phyloP scores from a whole-genome alignment of 1,140 invertebrate species.

The Gonatopus flavifemur region DNA sequence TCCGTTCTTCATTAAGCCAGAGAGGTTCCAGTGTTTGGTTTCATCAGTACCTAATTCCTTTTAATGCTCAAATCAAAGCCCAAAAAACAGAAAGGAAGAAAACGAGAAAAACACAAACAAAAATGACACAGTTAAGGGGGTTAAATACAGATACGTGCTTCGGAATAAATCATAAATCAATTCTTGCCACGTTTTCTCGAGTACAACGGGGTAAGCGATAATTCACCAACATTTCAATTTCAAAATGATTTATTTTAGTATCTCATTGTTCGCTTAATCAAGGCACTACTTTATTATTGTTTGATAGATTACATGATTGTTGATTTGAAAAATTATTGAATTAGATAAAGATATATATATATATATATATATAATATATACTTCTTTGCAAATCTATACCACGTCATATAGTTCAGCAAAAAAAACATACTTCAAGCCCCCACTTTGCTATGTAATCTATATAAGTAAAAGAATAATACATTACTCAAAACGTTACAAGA shows the following conservation, averaged over 20 bases:
- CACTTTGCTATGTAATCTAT: slow-evolving; percentile 1
- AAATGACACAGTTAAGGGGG: slow-evolving; percentile 32
- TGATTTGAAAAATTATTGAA: too few species aligned
- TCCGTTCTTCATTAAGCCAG: slow-evolving; percentile 29
- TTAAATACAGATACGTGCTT: slow-evolving; percentile 44
- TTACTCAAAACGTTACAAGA: not conserved
- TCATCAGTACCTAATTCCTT: slow-evolving; percentile 37
- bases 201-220: too few species aligned
- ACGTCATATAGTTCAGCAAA: slow-evolving; percentile 34
- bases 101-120: slow-evolving; percentile 42
- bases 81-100: slow-evolving; percentile 29
- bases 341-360: too few species aligned
- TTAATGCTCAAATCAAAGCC: slow-evolving; percentile 39
- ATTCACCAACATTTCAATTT: too few species aligned
- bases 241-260: too few species aligned
- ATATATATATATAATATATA: too few species aligned
- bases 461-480: not conserved
- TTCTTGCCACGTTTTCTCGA: too few species aligned
- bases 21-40: too few species aligned
- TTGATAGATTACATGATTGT: too few species aligned
- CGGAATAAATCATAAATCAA: too few species aligned
- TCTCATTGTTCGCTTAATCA: too few species aligned
- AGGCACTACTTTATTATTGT: too few species aligned
- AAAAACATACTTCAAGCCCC: slow-evolving; percentile 6
- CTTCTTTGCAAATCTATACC: slow-evolving; percentile 35